phyloP scores from a whole-genome alignment of 1,140 invertebrate genomes.

The Calephelis nemesis region DNA sequence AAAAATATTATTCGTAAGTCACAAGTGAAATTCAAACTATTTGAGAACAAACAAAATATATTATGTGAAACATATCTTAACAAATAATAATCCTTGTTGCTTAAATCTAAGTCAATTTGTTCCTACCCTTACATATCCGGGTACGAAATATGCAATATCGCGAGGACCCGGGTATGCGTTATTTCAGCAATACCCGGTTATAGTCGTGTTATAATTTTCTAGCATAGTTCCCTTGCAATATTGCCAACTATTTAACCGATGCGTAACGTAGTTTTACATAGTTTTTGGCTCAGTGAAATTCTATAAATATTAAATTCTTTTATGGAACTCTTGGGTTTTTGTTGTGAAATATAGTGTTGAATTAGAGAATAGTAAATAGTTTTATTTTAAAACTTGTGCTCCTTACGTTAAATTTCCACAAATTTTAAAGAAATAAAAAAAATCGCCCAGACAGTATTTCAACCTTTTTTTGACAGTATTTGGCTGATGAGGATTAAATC shows the following conservation, averaged over 20 bases:
- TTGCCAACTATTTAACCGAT: conserved; percentile 50
- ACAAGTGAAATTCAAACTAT: background rate
- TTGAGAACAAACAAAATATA: background rate
- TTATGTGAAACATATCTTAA: conserved; percentile 5
- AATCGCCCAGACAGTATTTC: too few relatives aligned
- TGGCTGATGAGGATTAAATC: too few relatives aligned
- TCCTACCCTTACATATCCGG: conserved; percentile 18
- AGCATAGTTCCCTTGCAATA: conserved; percentile 49
- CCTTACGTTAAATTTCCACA: too few relatives aligned
- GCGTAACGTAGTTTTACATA: conserved; percentile 37
- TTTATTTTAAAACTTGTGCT: too few relatives aligned
- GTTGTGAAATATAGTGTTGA: conserved; percentile 5
- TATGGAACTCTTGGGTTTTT: conserved; percentile 14
- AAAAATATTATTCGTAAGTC: too few relatives aligned
- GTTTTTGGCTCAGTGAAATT: conserved; percentile 5
- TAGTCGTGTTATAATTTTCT: conserved; percentile 46
- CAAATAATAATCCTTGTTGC: conserved; percentile 23
- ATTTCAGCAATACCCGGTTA: conserved; percentile 41
- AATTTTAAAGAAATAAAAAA: too few relatives aligned
- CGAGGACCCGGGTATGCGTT: conserved; percentile 34
- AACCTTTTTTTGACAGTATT: too few relatives aligned
- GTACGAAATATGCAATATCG: conserved; percentile 43
- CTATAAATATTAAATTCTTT: conserved; percentile 8
- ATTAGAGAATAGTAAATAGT: too few relatives aligned
- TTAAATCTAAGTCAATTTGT: conserved; percentile 24